Conservation (phyloP, 2,113 vertebrate species). For the Nasalis larvatus region DNA sequence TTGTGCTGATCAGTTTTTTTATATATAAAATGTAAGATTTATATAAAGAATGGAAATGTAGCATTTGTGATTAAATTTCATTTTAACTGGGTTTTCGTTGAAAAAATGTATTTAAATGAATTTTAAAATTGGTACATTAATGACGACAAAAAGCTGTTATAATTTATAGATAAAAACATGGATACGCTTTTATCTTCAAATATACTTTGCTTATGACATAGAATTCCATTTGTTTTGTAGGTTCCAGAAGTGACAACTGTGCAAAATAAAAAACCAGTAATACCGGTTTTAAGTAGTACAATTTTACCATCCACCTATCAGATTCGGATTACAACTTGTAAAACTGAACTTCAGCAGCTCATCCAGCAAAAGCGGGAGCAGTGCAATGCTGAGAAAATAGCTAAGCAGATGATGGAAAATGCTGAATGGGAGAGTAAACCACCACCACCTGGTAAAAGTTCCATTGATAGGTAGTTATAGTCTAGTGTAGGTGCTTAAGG, state of each 20-base stretch:
- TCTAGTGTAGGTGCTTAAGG: too few species aligned
- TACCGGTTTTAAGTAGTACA: constrained; percentile 86
- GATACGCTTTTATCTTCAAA: not conserved
- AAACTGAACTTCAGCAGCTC: constrained; percentile 95
- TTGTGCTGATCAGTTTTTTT: not conserved
- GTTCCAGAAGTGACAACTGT: constrained; percentile 83
- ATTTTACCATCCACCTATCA: constrained; percentile 88
- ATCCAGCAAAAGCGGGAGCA: constrained; percentile 97
- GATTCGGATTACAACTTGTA: constrained; percentile 94
- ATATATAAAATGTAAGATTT: not conserved
- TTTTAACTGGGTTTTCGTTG: not conserved
- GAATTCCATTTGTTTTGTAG: constrained; percentile 79
- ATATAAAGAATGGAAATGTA: not conserved
- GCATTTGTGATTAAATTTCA: not conserved
- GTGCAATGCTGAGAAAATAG: constrained; percentile 94
- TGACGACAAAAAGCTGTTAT: not conserved
- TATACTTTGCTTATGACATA: not conserved
- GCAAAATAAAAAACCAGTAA: constrained; percentile 85
- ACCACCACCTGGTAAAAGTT: constrained; percentile 91
- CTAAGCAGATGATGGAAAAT: constrained; percentile 98
- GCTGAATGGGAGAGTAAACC: constrained; percentile 98
- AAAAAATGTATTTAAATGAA: not conserved
- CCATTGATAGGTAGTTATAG: fast-evolving
- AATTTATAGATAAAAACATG: not conserved
- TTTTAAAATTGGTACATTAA: constrained; percentile 8